Percentiles rank a stretch among this genome's conserved stretches.
These are phyloP conservation scores for Scomberomorus guttatus DNA, from an alignment of 2,797 vertebrate species.

Conservation along the genomic window DNA sequence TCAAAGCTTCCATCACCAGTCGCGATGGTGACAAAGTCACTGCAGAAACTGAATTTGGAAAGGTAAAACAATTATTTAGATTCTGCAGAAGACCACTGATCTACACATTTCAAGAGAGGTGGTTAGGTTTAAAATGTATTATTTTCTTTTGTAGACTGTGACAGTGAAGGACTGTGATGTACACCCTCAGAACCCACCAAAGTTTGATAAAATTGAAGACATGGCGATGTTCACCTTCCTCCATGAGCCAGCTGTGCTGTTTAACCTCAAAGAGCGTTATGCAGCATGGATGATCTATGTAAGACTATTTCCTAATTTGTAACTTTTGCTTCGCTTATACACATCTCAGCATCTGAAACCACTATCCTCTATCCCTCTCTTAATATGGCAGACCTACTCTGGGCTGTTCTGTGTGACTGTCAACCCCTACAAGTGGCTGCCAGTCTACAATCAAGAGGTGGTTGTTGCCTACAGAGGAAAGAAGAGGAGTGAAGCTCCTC, in stretches of 20 bases:
- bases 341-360: not conserved
- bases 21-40: slow-evolving; percentile 91
- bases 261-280: slow-evolving; percentile 91
- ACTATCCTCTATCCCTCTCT: not conserved
- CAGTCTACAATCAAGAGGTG: slow-evolving; percentile 90
- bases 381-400: slow-evolving; percentile 87
- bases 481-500: slow-evolving; percentile 92
- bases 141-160: slow-evolving; percentile 79
- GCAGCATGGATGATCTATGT: slow-evolving; percentile 91
- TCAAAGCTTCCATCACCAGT: slow-evolving; percentile 86
- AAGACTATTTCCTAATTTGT: not conserved
- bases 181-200: slow-evolving; percentile 91
- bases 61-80: slow-evolving; percentile 77
- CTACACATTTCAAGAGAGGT: not conserved
- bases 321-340: not conserved
- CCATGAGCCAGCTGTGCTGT: slow-evolving; percentile 90
- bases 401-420: slow-evolving; percentile 92
- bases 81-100: not conserved
- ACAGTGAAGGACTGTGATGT: slow-evolving; percentile 88
- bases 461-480: slow-evolving; percentile 92
- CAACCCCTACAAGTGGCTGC: slow-evolving; percentile 92
- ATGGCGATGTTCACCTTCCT: slow-evolving; percentile 94
- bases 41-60: slow-evolving; percentile 86
- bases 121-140: not conserved
- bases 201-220: slow-evolving; percentile 95